Evolutionary conservation across 2,113 vertebrate species (phyloP).

Genomic region (Theristicus caerulescens): DNA sequence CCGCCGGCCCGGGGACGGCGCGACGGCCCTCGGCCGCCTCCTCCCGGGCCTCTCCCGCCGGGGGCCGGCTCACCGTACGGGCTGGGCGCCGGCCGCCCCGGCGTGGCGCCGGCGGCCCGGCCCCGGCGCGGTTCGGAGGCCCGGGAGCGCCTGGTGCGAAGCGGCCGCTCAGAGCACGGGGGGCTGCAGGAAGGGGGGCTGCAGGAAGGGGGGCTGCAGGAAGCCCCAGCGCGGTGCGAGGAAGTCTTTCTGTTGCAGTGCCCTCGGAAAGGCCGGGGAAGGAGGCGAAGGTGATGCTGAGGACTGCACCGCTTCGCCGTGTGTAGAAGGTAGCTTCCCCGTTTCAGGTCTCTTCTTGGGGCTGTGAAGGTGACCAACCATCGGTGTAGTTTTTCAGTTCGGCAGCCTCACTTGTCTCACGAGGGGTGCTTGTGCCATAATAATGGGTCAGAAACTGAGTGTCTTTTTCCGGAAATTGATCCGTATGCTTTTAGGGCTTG

Average conservation of each 20-base stretch:
- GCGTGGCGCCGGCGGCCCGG: not conserved
- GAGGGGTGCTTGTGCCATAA: not conserved
- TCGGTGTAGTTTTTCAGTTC: not conserved
- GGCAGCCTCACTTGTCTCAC: not conserved
- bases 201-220: not conserved
- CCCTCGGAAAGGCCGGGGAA: not conserved
- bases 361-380: not conserved
- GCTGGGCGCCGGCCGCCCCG: not conserved
- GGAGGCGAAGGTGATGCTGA: constrained; percentile 6
- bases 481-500: not conserved
- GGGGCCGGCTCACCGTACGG: not conserved
- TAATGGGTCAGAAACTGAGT: not conserved
- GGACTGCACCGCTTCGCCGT: not conserved
- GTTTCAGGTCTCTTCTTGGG: not conserved
- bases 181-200: not conserved
- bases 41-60: not conserved
- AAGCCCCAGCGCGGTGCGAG: rapidly evolving
- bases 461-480: not conserved
- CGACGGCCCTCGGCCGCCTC: not conserved
- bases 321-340: constrained; percentile 68
- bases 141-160: not conserved
- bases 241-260: constrained; percentile 24
- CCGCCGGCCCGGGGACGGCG: not conserved
- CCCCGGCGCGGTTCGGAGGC: not conserved
- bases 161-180: not conserved